These are phyloP conservation scores for Rhysida immarginata DNA, from an alignment of 1,140 invertebrate genomes.

Conservation along the genomic window DNA sequence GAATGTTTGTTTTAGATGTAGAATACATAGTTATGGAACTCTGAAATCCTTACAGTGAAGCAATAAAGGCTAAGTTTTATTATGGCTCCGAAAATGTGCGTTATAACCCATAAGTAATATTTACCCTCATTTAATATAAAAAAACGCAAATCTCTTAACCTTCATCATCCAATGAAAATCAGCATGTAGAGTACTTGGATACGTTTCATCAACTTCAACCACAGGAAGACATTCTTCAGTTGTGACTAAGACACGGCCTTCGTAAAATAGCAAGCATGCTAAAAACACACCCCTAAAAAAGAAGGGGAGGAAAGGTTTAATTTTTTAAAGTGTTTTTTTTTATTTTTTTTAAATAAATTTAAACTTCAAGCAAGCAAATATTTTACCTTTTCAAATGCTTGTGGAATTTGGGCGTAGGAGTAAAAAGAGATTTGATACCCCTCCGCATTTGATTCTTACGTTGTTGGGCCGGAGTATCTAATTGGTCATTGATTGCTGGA, in stretches of 20 bases:
- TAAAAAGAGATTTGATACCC: slow-evolving; percentile 85
- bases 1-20: too few species aligned
- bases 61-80: too few species aligned
- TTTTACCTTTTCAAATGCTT: slow-evolving; percentile 67
- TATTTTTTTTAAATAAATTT: slow-evolving; percentile 1
- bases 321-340: neutral
- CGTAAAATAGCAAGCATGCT: slow-evolving; percentile 78
- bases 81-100: too few species aligned
- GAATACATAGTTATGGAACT: too few species aligned
- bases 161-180: slow-evolving; percentile 98
- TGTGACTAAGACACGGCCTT: slow-evolving; percentile 86
- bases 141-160: too few species aligned
- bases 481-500: neutral
- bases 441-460: slow-evolving; percentile 50
- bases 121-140: too few species aligned
- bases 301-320: too few species aligned
- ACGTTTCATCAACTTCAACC: slow-evolving; percentile 91
- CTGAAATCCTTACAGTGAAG: too few species aligned
- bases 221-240: slow-evolving; percentile 92
- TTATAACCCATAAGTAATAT: too few species aligned
- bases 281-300: slow-evolving; percentile 78
- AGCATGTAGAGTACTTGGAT: slow-evolving; percentile 70
- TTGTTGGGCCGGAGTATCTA: slow-evolving; percentile 11
- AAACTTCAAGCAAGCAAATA: slow-evolving; percentile 12
- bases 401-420: slow-evolving; percentile 85